Evolutionary conservation across 2,888 invertebrate genomes (phyloP), one percentile per base, ranked within the genome.

Genomic region (Parnassius glacialis): DNA sequence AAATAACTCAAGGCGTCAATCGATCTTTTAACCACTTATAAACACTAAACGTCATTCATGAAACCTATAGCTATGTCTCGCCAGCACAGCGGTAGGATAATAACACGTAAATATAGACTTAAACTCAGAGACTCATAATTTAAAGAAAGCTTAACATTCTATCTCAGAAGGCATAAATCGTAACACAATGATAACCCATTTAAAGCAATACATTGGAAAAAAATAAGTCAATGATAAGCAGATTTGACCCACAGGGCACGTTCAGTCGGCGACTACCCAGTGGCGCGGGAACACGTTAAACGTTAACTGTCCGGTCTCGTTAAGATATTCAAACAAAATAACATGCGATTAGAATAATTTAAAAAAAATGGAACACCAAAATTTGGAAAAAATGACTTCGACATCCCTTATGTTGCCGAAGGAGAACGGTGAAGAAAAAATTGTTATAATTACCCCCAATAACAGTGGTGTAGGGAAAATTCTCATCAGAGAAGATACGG

Each of bases 401-500:
- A 57, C 66, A 2, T 65, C 67, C 2, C 65, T 69, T 2, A 73
- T 74, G 70, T 52, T 71, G 53, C 68, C 69, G 0, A 69, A 66
- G 45, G 83, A 81, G 5, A 72, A 71, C 3, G 65, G 66, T 10
- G 76, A 75, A 0, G 80, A 83, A 11, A 79, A 81, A 62, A 74
- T 83, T 3, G 76, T 83, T 0, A 74, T 84, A 0, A 66, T 80
- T 0, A 66, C 78, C 0, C 78, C 79, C 0, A 66, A 59, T 0
- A 66, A 60, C 10, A 77, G 78, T 48, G 82, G 79, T 1, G 75
- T 78, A 0, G 83, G 83, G 1, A 86, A 82, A 65, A 79, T 83
- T 5, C 68, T 91, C 48, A 81, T 91, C 0, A 71, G 91, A 41
- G 91, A 91, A 47, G 91, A 91, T 56, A 91, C 91, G 2, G 80